A percentile compares a stretch with the other conserved stretches of the same genome.
phyloP scores from a whole-genome alignment of 2,888 invertebrate genomes.

The Nemoura dubitans region DNA sequence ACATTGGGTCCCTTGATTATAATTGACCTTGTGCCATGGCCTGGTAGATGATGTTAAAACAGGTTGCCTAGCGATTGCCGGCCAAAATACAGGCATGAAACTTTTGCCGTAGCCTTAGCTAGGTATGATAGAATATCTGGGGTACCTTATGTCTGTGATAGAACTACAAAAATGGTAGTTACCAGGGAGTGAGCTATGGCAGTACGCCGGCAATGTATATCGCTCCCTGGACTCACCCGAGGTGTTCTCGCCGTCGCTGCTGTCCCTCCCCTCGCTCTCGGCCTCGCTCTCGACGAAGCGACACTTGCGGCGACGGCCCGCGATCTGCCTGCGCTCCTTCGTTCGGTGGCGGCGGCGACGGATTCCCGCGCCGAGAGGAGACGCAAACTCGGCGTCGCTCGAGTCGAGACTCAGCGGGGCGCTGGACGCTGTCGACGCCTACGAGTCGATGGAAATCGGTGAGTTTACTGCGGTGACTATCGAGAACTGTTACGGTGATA shows the following conservation, averaged over 20 bases:
- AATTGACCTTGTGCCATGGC: no score
- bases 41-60: no score
- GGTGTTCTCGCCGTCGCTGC: conserved; percentile 8
- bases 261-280: neutral
- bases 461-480: neutral
- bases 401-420: neutral
- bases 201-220: no score
- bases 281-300: neutral
- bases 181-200: no score
- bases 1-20: no score
- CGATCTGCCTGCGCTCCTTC: neutral
- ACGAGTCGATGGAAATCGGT: neutral
- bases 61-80: no score
- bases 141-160: no score
- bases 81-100: no score
- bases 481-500: no score
- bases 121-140: no score
- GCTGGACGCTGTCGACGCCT: neutral
- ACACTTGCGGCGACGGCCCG: neutral
- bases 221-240: neutral
- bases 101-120: no score
- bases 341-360: neutral
- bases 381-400: neutral
- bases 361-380: neutral
- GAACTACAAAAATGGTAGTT: no score